Evolutionary conservation across 1,140 invertebrate genomes (phyloP).

Genomic region (Drosophila littoralis): DNA sequence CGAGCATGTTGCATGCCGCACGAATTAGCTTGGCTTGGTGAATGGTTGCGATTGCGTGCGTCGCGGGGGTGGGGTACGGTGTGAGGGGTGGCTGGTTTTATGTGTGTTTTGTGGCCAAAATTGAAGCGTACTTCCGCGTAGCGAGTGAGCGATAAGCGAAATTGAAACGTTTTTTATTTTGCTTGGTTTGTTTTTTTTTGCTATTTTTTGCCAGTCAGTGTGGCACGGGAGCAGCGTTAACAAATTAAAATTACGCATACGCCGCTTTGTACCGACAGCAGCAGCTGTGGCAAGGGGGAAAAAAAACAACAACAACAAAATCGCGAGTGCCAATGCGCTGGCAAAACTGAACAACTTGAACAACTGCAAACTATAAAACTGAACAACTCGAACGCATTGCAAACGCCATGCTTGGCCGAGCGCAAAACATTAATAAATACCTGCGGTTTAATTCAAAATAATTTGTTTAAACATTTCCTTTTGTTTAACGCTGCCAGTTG

Average conservation of each 20-base stretch:
- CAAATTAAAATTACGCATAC: conserved; percentile 73
- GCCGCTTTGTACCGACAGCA: conserved; percentile 61
- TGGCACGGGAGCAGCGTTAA: conserved; percentile 70
- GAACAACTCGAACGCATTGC: conserved; percentile 44
- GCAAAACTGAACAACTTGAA: conserved; percentile 8
- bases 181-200: conserved; percentile 5
- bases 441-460: conserved; percentile 82
- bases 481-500: conserved; percentile 62
- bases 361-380: conserved; percentile 26
- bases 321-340: conserved; percentile 19
- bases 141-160: conserved; percentile 42
- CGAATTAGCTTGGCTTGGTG: conserved; percentile 25
- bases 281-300: background rate
- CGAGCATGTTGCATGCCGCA: conserved; percentile 42
- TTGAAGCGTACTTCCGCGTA: conserved; percentile 46
- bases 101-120: conserved; percentile 34
- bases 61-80: background rate
- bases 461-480: conserved; percentile 83
- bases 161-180: conserved; percentile 63
- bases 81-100: background rate
- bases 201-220: conserved; percentile 57
- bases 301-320: background rate
- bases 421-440: conserved; percentile 83
- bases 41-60: conserved; percentile 8
- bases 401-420: conserved; percentile 68